Conservation (phyloP, 2,888 invertebrate species). For the Diarsia mendica region DNA sequence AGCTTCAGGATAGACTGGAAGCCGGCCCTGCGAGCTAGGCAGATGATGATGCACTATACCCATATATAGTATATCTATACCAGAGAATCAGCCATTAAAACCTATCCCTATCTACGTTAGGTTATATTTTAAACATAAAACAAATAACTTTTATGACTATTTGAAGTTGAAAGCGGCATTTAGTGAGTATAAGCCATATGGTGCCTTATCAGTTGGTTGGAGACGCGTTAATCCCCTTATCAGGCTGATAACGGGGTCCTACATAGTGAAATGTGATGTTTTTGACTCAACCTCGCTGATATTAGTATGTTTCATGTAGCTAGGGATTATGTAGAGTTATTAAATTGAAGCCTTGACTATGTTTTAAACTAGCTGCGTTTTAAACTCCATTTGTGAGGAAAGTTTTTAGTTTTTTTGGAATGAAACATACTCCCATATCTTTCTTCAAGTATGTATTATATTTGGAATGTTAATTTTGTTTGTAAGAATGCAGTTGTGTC, state of each 20-base stretch:
- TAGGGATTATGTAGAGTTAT: conserved; percentile 22
- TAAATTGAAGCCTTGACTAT: background rate
- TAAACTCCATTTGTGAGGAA: background rate
- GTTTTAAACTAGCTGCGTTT: background rate
- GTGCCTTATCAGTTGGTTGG: conserved; percentile 61
- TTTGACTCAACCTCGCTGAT: conserved; percentile 41
- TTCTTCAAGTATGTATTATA: background rate
- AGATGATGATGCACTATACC: background rate
- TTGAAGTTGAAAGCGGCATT: conserved; percentile 44
- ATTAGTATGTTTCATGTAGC: background rate
- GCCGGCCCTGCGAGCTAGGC: too few species aligned
- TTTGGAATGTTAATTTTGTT: too few species aligned
- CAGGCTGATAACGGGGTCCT: conserved; percentile 52
- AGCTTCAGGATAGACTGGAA: too few species aligned
- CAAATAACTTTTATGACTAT: conserved; percentile 42
- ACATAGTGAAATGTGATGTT: conserved; percentile 56
- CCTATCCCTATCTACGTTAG: conserved; percentile 9
- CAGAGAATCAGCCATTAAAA: background rate
- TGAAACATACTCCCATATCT: background rate
- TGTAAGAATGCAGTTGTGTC: too few species aligned
- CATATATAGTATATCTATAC: background rate
- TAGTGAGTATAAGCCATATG: conserved; percentile 59
- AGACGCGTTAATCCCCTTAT: conserved; percentile 67
- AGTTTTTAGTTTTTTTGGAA: background rate
- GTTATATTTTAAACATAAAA: conserved; percentile 48